Percentiles rank a stretch among this genome's conserved stretches.
These are phyloP conservation scores for Dasypus novemcinctus DNA, from an alignment of 2,113 vertebrate genomes.

Conservation along the genomic window DNA sequence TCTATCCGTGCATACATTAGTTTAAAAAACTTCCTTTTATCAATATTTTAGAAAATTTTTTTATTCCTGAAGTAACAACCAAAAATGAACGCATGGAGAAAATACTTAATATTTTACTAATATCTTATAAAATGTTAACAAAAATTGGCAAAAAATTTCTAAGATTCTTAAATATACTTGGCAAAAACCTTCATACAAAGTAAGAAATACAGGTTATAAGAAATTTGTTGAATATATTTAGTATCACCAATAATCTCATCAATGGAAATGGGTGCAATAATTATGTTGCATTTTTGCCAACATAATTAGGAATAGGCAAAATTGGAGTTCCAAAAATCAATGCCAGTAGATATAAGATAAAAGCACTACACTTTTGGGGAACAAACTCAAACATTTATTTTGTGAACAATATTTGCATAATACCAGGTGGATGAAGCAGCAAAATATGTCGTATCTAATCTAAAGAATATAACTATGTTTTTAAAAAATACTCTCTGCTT, in stretches of 20 bases:
- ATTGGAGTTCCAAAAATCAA: not conserved
- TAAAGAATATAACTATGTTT: not conserved
- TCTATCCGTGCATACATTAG: not conserved
- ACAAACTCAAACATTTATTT: not conserved
- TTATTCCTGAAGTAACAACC: conserved; percentile 10
- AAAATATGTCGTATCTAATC: not conserved
- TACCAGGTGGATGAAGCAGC: not conserved
- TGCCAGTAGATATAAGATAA: not conserved
- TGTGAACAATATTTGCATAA: not conserved
- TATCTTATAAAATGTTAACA: not conserved
- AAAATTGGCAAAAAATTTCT: not conserved
- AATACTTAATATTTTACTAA: not conserved
- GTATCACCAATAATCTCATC: not conserved
- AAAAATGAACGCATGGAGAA: not conserved
- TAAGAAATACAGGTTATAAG: not conserved
- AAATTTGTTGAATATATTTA: not conserved
- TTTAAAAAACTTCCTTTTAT: conserved; percentile 12
- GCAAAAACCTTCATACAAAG: not conserved
- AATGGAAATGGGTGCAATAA: not conserved
- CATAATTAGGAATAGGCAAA: conserved; percentile 8
- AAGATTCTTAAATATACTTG: not conserved
- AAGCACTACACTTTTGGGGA: not conserved
- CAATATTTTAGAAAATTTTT: conserved; percentile 23
- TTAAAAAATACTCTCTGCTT: not conserved
- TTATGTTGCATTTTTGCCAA: not conserved